Evolutionary conservation across 2,888 invertebrate species (phyloP).

Genomic region (Arge pagana): DNA sequence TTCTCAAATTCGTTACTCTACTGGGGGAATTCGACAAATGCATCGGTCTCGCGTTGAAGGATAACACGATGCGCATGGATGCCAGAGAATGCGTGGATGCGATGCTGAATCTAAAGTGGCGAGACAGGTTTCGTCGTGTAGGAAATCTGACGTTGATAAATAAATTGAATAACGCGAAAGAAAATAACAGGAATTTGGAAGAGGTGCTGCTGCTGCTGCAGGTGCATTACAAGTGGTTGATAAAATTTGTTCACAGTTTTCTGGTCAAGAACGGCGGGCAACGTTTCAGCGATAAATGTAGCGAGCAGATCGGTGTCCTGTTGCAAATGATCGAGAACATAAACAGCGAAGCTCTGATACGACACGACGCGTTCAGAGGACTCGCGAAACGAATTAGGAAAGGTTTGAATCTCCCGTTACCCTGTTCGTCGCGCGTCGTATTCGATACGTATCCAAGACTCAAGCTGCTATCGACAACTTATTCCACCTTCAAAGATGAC

Average conservation of each 20-base stretch:
- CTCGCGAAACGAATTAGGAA: conserved; percentile 43
- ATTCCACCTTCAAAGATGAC: conserved; percentile 33
- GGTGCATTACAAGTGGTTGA: conserved; percentile 76
- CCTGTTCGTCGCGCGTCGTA: conserved; percentile 38
- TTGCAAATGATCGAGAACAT: conserved; percentile 42
- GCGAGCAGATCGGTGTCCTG: conserved; percentile 39
- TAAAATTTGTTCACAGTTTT: conserved; percentile 59
- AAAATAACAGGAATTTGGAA: conserved; percentile 45
- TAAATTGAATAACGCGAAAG: conserved; percentile 37
- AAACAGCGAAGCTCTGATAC: conserved; percentile 30
- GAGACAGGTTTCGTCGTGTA: conserved; percentile 59
- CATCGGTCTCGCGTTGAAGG: conserved; percentile 55
- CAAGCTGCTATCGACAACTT: conserved; percentile 28
- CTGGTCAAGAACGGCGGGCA: conserved; percentile 25
- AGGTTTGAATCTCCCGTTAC: conserved; percentile 36
- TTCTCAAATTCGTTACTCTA: conserved; percentile 62
- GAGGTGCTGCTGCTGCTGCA: conserved; percentile 67
- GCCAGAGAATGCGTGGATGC: conserved; percentile 57
- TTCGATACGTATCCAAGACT: conserved; percentile 33
- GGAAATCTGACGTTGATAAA: conserved; percentile 53
- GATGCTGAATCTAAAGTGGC: conserved; percentile 63
- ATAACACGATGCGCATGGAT: conserved; percentile 45
- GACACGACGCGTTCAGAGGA: conserved; percentile 43
- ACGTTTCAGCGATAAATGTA: conserved; percentile 22
- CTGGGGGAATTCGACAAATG: conserved; percentile 59